A percentile compares a stretch with the other conserved stretches of the same genome.
Conservation (phyloP, 30 jellyfish, hydroid and myxozoan genomes). For the Aurelia sp. region DNA sequence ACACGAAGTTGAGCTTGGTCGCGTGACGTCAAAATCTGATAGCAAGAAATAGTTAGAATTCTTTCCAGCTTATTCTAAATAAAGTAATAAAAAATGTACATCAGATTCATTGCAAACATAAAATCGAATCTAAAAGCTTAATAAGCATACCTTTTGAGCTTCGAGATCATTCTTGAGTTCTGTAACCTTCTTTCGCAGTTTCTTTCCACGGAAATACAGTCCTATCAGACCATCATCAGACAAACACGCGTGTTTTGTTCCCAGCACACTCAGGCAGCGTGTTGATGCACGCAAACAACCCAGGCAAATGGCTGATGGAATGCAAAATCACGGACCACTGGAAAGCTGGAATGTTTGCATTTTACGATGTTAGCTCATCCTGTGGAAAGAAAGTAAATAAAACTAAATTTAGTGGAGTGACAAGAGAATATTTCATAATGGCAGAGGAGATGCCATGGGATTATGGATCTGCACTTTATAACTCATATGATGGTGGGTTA, state of each 20-base stretch:
- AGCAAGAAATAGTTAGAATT: no score
- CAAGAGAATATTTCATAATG: constrained; percentile 40
- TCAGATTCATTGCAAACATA: no score
- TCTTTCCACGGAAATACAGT: constrained; percentile 57
- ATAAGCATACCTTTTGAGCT: no score
- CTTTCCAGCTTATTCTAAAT: no score
- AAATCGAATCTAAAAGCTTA: no score
- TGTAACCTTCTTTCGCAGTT: constrained; percentile 1
- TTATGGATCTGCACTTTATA: constrained; percentile 30
- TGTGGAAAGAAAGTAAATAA: constrained; percentile 32
- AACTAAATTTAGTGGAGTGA: constrained; percentile 16
- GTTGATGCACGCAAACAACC: constrained; percentile 51
- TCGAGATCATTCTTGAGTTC: not conserved
- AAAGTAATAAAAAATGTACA: no score
- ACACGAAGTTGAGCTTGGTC: no score
- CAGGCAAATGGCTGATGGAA: constrained; percentile 61
- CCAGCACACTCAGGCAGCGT: constrained; percentile 72
- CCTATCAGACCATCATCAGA: constrained; percentile 69
- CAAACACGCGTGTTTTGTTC: constrained; percentile 47
- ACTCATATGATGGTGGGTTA: constrained; percentile 49
- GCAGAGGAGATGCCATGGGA: constrained; percentile 67
- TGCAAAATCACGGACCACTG: constrained; percentile 48
- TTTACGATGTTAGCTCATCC: constrained; percentile 34
- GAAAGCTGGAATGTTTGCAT: constrained; percentile 61
- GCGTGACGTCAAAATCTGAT: no score